These are phyloP conservation scores for Ephialtes manifestator DNA, from an alignment of 2,888 invertebrate species.

Conservation along the genomic window DNA sequence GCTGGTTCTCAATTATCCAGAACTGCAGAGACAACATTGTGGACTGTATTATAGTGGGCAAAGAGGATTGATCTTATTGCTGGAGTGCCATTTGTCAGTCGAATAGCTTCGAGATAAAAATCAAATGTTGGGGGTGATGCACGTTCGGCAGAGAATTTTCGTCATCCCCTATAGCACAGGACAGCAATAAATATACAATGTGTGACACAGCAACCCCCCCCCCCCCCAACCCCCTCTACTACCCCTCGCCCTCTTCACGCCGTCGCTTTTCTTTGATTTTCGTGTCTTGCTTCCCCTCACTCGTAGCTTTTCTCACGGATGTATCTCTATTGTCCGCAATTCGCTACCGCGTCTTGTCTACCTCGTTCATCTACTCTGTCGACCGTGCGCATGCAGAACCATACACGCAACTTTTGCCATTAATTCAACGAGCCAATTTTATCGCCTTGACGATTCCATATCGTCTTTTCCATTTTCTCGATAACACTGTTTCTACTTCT, in stretches of 20 bases:
- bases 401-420: conserved; percentile 75
- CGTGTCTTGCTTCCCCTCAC: conserved; percentile 22
- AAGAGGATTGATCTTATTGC: conserved; percentile 58
- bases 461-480: conserved; percentile 42
- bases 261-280: conserved; percentile 60
- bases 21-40: background rate
- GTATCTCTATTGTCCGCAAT: conserved; percentile 38
- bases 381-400: conserved; percentile 65
- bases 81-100: conserved; percentile 60
- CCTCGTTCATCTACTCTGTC: conserved; percentile 56
- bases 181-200: conserved; percentile 80
- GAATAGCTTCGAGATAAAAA: conserved; percentile 75
- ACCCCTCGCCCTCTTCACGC: conserved; percentile 20
- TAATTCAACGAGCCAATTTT: conserved; percentile 77
- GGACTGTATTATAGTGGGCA: background rate
- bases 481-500: background rate
- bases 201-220: conserved; percentile 54
- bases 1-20: background rate
- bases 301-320: conserved; percentile 36
- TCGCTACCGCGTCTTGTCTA: conserved; percentile 31
- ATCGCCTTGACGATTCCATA: conserved; percentile 66
- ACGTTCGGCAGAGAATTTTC: conserved; percentile 33
- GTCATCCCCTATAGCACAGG: conserved; percentile 67
- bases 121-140: conserved; percentile 73
- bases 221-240: conserved; percentile 29